Conservation (phyloP, 2,113 vertebrate genomes). For the Taxidea taxus region DNA sequence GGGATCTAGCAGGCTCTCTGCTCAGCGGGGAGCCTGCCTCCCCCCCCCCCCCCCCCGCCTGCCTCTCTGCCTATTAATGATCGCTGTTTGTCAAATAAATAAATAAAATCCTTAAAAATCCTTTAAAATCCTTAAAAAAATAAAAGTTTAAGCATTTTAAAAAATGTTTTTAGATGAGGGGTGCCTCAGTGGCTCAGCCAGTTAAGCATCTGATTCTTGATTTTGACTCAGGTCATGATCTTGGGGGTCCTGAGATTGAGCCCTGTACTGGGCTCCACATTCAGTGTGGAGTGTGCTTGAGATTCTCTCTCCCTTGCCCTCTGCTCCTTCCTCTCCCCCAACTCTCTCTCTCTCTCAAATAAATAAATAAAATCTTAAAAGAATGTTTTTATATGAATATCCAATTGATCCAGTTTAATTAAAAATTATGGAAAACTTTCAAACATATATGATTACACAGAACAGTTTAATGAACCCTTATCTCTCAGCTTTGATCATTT, state of each 20-base stretch:
- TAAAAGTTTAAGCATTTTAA: neutral
- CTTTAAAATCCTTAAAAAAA: too few relatives aligned
- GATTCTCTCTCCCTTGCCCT: neutral
- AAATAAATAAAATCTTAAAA: neutral
- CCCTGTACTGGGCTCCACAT: neutral
- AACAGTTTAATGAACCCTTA: neutral
- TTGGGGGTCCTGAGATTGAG: neutral
- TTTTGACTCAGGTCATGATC: neutral
- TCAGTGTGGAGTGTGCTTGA: neutral
- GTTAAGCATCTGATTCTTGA: neutral
- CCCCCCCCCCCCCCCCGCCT: fast-evolving
- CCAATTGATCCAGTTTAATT: neutral
- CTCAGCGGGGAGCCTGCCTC: too few relatives aligned
- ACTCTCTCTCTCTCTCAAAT: neutral
- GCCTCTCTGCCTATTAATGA: too few relatives aligned
- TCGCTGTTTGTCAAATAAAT: too few relatives aligned
- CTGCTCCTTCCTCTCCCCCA: too few relatives aligned
- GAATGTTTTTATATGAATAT: neutral
- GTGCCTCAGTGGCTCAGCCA: neutral
- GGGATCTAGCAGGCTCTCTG: neutral
- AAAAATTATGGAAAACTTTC: neutral
- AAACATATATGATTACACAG: neutral
- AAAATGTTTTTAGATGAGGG: neutral
- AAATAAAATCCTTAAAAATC: too few relatives aligned
- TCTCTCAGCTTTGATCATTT: neutral